Evolutionary conservation across 2,797 vertebrate genomes (phyloP).

Genomic region (Gobionotothen gibberifrons): DNA sequence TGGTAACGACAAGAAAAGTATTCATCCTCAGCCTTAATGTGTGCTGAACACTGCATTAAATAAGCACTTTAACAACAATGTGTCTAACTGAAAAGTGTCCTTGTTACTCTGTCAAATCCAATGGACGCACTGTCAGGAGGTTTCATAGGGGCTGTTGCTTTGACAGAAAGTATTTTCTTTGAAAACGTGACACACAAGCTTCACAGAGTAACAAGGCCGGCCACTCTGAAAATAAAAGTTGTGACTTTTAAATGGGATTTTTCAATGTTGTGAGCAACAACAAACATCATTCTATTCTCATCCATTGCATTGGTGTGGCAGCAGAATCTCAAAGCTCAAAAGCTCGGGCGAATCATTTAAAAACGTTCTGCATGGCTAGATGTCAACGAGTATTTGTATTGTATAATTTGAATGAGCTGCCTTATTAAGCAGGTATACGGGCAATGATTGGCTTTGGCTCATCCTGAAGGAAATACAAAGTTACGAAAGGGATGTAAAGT

Average conservation of each 20-base stretch:
- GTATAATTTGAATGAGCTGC: background rate
- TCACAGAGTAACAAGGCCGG: slow-evolving; percentile 8
- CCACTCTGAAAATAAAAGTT: background rate
- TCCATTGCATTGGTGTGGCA: background rate
- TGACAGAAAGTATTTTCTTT: slow-evolving; percentile 4
- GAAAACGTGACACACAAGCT: slow-evolving; percentile 6
- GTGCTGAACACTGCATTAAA: background rate
- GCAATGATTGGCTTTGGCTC: background rate
- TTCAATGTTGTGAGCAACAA: background rate
- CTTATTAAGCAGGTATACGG: slow-evolving; percentile 6
- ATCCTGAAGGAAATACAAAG: background rate
- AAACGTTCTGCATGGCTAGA: background rate
- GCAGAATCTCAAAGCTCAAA: background rate
- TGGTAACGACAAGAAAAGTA: background rate
- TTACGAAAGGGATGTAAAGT: slow-evolving; percentile 1
- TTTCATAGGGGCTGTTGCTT: slow-evolving; percentile 8
- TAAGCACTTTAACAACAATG: background rate
- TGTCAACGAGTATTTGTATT: background rate
- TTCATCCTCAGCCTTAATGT: background rate
- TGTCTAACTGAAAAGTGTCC: background rate
- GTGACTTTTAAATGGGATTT: background rate
- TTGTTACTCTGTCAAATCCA: background rate
- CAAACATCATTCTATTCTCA: background rate
- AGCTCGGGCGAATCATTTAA: background rate
- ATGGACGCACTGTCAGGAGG: background rate